Evolutionary conservation across 2,797 vertebrate genomes (phyloP).

Genomic region (Amniataba percoides): DNA sequence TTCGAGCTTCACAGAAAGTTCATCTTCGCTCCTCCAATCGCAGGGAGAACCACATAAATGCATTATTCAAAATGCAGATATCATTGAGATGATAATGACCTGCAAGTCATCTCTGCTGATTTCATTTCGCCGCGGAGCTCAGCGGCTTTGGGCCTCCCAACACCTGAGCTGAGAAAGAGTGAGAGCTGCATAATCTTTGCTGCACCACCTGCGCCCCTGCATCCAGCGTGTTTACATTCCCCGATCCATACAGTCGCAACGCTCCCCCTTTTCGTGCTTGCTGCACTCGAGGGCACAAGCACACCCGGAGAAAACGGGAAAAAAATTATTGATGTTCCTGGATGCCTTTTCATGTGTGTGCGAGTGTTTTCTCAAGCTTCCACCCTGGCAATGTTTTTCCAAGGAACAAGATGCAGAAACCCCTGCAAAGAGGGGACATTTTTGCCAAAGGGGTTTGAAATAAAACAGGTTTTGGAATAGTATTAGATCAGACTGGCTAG

Average conservation of each 20-base stretch:
- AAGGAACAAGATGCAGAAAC: constrained; percentile 21
- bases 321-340: constrained; percentile 40
- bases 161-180: constrained; percentile 56
- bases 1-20: constrained; percentile 5
- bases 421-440: not conserved
- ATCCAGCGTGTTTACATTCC: constrained; percentile 51
- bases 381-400: not conserved
- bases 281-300: constrained; percentile 45
- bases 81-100: constrained; percentile 57
- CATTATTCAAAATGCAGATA: constrained; percentile 67
- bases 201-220: constrained; percentile 57
- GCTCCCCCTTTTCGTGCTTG: not conserved
- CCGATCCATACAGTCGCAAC: constrained; percentile 15
- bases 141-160: constrained; percentile 30
- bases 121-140: constrained; percentile 55
- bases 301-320: constrained; percentile 43
- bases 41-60: constrained; percentile 14
- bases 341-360: constrained; percentile 19
- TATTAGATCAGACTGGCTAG: constrained; percentile 14
- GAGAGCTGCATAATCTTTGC: constrained; percentile 46
- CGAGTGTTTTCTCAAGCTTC: constrained; percentile 13
- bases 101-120: constrained; percentile 48
- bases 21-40: constrained; percentile 20
- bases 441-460: constrained; percentile 14
- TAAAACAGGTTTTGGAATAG: constrained; percentile 17